Conservation (phyloP, 2,797 vertebrate species). For the Epinephelus malabaricus region DNA sequence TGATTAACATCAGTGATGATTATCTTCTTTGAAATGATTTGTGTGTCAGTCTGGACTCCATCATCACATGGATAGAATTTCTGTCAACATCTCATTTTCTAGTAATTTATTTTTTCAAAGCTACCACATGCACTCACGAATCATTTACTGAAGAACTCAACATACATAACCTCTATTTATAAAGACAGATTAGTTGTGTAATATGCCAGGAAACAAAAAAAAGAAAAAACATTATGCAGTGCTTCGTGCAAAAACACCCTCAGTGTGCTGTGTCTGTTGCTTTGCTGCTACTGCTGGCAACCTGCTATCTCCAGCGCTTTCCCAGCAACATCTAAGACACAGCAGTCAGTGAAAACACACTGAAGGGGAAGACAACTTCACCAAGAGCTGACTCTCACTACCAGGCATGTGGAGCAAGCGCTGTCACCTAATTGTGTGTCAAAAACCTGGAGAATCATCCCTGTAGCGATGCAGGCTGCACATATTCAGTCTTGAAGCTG, state of each 20-base stretch:
- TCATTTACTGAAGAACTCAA: slow-evolving; percentile 16
- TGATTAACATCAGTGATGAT: neutral
- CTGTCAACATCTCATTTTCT: neutral
- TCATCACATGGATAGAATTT: neutral
- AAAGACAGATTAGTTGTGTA: slow-evolving; percentile 32
- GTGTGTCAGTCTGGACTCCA: neutral
- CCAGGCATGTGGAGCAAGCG: slow-evolving; percentile 43
- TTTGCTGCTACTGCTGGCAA: slow-evolving; percentile 39
- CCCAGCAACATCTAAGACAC: slow-evolving; percentile 53
- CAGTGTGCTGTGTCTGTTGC: slow-evolving; percentile 19
- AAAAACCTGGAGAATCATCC: slow-evolving; percentile 49
- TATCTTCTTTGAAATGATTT: slow-evolving; percentile 17
- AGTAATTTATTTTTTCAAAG: neutral
- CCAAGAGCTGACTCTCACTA: slow-evolving; percentile 53
- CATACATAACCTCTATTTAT: slow-evolving; percentile 7
- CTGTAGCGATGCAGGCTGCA: slow-evolving; percentile 23
- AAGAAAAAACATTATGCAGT: neutral
- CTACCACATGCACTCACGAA: neutral
- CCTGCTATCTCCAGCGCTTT: slow-evolving; percentile 46
- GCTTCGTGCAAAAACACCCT: slow-evolving; percentile 28
- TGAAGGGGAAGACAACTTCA: slow-evolving; percentile 54
- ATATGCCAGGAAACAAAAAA: neutral
- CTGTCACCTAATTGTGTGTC: slow-evolving; percentile 70
- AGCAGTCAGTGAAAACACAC: slow-evolving; percentile 41
- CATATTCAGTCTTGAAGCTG: slow-evolving; percentile 24